Evolutionary conservation across 2,888 invertebrate genomes (phyloP).

Genomic region (Caprella mutica): DNA sequence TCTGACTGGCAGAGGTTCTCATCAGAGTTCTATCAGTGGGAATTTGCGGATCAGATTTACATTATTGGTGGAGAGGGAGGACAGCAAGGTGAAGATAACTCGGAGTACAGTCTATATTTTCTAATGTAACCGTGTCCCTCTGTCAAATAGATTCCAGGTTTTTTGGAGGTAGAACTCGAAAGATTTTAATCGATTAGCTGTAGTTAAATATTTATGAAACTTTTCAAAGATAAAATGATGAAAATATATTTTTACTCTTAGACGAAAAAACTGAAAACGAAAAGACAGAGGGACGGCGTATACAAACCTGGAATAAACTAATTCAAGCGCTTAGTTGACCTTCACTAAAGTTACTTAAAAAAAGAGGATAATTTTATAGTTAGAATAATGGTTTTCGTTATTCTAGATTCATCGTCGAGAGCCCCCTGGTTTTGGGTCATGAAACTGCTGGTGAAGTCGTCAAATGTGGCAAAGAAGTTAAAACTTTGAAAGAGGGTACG

Average conservation of each 20-base stretch:
- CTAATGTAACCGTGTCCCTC: neutral
- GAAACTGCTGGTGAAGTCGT: constrained; percentile 45
- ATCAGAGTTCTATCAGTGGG: constrained; percentile 43
- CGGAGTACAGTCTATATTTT: neutral
- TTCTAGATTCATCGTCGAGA: constrained; percentile 41
- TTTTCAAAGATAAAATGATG: no score
- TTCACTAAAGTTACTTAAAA: neutral
- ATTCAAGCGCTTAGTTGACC: no score
- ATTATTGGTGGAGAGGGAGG: constrained; percentile 14
- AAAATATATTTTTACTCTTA: no score
- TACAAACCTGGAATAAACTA: no score
- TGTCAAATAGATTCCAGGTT: no score
- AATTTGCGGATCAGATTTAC: constrained; percentile 43
- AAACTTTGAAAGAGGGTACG: constrained; percentile 47
- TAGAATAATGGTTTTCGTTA: neutral
- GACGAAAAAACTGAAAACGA: no score
- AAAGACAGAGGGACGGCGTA: no score
- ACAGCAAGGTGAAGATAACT: neutral
- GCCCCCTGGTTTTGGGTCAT: constrained; percentile 45
- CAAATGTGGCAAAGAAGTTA: constrained; percentile 43
- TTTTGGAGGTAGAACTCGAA: no score
- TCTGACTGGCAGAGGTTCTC: constrained; percentile 42
- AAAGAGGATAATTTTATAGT: neutral
- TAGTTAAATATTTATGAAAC: no score
- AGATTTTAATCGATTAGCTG: no score